phyloP scores from a whole-genome alignment of 2,113 vertebrate genomes.

The Heloderma charlesbogerti region DNA sequence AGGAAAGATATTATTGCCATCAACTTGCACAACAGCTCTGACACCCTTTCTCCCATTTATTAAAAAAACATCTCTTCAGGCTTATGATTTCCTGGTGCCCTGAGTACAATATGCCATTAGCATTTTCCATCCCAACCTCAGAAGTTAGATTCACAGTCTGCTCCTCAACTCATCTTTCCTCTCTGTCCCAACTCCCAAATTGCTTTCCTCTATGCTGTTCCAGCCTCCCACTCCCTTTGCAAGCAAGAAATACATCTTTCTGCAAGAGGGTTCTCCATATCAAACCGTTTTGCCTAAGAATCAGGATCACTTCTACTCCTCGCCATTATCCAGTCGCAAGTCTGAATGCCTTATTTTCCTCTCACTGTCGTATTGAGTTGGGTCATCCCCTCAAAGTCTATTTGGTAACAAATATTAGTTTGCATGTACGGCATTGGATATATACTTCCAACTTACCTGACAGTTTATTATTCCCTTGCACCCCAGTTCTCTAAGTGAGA shows the following conservation, averaged over 20 bases:
- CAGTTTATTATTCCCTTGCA: no score
- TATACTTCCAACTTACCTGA: no score
- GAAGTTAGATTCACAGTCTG: conserved; percentile 9
- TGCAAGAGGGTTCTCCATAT: neutral
- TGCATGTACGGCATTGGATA: no score
- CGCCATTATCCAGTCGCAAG: neutral
- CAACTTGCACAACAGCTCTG: conserved; percentile 6
- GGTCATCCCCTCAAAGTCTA: neutral
- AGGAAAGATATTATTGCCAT: neutral
- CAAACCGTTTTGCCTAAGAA: neutral
- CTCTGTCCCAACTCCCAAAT: neutral
- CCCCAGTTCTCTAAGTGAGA: no score
- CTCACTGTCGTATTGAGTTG: neutral
- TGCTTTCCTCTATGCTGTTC: neutral
- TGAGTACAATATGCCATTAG: conserved; percentile 15
- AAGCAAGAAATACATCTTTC: conserved; percentile 6
- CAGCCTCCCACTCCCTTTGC: no score
- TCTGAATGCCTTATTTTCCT: neutral
- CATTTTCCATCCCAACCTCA: neutral
- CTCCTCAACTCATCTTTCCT: neutral
- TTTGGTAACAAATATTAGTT: neutral
- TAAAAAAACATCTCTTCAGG: conserved; percentile 26
- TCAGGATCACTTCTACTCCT: neutral
- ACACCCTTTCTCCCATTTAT: conserved; percentile 10
- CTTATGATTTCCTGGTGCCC: conserved; percentile 16